Conservation (phyloP, 2,797 vertebrate genomes). For the Falco rusticolus region DNA sequence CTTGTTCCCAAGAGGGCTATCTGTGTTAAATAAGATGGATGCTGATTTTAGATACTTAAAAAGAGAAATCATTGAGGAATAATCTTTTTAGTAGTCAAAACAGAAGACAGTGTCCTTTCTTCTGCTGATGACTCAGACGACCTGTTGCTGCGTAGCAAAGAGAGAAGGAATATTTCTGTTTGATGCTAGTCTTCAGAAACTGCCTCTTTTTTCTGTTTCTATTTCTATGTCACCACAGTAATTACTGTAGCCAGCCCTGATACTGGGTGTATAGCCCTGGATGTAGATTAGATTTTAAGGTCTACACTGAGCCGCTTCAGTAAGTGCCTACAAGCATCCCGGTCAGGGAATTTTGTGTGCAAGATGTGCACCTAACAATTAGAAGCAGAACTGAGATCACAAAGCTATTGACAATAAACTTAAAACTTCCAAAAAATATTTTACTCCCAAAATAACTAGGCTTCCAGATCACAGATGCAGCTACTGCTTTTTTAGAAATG, state of each 20-base stretch:
- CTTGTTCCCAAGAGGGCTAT: not conserved
- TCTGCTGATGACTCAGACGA: not conserved
- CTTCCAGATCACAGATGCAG: not conserved
- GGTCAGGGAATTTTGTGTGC: not conserved
- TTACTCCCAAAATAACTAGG: not conserved
- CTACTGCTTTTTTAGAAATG: not conserved
- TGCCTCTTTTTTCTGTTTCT: not conserved
- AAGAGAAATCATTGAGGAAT: not conserved
- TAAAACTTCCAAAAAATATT: not conserved
- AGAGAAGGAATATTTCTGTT: not conserved
- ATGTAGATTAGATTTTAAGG: not conserved
- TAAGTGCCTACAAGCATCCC: not conserved
- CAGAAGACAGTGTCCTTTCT: not conserved
- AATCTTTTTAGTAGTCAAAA: not conserved
- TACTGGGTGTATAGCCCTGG: not conserved
- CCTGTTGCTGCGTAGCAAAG: not conserved
- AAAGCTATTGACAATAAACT: not conserved
- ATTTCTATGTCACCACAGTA: not conserved
- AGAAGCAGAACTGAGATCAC: not conserved
- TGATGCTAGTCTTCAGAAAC: not conserved
- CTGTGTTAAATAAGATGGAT: not conserved
- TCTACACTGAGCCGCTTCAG: not conserved
- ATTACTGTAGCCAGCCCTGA: not conserved
- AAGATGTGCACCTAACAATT: not conserved
- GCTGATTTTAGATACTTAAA: slow-evolving; percentile 6